phyloP scores from a whole-genome alignment of 2,888 invertebrate genomes.

The Microdon myrmicae region DNA sequence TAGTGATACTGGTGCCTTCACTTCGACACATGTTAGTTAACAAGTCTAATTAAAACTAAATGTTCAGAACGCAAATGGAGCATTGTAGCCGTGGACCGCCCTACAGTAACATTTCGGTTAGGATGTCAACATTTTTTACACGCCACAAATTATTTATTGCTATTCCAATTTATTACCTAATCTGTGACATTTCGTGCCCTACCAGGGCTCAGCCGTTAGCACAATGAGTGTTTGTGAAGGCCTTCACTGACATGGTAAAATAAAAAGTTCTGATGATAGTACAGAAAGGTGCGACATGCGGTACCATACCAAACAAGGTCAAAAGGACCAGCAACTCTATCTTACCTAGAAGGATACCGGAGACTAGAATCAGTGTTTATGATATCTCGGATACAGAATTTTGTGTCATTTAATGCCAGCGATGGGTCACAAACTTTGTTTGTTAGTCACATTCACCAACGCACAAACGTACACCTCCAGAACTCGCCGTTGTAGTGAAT shows the following conservation, averaged over 20 bases:
- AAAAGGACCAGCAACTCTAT: too few species aligned
- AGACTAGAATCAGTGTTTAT: slow-evolving; percentile 32
- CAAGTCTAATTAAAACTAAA: too few species aligned
- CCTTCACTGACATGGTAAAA: slow-evolving; percentile 13
- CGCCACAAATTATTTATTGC: slow-evolving; percentile 51
- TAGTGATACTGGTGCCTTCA: too few species aligned
- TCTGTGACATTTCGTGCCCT: too few species aligned
- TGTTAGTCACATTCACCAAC: slow-evolving; percentile 3
- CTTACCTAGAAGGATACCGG: slow-evolving; percentile 33
- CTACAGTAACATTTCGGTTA: slow-evolving; percentile 48
- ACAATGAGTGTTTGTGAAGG: background rate
- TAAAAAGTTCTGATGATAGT: slow-evolving; percentile 40
- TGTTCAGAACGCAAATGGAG: too few species aligned
- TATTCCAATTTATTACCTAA: slow-evolving; percentile 52
- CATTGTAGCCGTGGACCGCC: too few species aligned
- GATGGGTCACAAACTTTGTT: slow-evolving; percentile 20
- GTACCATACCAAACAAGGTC: slow-evolving; percentile 5
- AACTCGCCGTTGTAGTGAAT: slow-evolving; percentile 43
- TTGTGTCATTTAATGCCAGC: slow-evolving; percentile 36
- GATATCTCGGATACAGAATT: slow-evolving; percentile 38
- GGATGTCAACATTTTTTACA: slow-evolving; percentile 51
- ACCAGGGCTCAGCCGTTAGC: slow-evolving; percentile 7
- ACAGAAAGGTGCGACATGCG: slow-evolving; percentile 34
- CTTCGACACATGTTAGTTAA: too few species aligned
- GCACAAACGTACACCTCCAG: background rate